Evolutionary conservation across 2,888 invertebrate species (phyloP).

Genomic region (Oasisia sp.): DNA sequence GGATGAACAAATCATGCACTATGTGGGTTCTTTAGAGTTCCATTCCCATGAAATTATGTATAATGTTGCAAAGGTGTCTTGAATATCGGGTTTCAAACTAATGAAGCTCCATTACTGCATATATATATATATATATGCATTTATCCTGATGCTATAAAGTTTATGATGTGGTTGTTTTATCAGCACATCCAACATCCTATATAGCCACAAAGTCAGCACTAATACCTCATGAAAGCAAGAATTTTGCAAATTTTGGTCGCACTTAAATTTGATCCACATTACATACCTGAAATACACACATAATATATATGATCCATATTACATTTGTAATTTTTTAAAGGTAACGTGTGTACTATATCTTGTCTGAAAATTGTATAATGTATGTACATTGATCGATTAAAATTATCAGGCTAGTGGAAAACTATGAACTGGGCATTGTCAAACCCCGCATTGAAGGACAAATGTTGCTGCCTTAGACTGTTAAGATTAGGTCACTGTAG

Average conservation of each 20-base stretch:
- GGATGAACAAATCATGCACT: too few species aligned
- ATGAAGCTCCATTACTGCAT: not conserved
- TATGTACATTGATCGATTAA: not conserved
- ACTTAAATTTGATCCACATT: not conserved
- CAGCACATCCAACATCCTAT: not conserved
- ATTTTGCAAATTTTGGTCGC: not conserved
- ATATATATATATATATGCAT: not conserved
- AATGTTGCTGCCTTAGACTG: too few species aligned
- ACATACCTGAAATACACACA: too few species aligned
- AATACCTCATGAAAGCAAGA: not conserved
- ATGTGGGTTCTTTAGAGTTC: too few species aligned
- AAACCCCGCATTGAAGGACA: not conserved
- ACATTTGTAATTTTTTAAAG: too few species aligned
- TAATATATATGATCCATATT: too few species aligned
- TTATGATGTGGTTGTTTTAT: not conserved
- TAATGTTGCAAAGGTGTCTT: too few species aligned
- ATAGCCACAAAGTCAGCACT: not conserved
- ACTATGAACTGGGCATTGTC: not conserved
- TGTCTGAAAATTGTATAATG: not conserved
- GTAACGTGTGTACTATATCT: too few species aligned
- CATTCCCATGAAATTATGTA: too few species aligned
- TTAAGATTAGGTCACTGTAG: not conserved
- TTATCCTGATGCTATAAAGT: not conserved
- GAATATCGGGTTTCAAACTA: too few species aligned
- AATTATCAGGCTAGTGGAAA: not conserved